Conservation (phyloP, 2,888 invertebrate species). For the Junonia oenone region DNA sequence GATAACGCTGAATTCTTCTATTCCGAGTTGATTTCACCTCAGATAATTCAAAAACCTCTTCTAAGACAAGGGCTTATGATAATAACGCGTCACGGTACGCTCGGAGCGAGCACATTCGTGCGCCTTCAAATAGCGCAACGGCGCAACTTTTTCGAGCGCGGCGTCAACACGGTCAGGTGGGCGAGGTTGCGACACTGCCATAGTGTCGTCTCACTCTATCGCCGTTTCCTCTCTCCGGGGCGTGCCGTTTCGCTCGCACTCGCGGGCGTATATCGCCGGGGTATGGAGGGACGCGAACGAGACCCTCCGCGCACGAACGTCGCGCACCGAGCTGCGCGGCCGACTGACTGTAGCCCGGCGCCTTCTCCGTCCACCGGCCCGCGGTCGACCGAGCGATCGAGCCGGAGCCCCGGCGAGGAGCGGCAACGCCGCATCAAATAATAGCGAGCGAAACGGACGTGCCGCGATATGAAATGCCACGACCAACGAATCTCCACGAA, state of each 20-base stretch:
- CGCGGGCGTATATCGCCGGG: slow-evolving; percentile 37
- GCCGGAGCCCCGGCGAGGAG: slow-evolving; percentile 43
- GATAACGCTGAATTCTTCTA: slow-evolving; percentile 37
- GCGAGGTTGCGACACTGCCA: slow-evolving; percentile 79
- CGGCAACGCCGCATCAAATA: slow-evolving; percentile 71
- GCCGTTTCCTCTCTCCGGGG: slow-evolving; percentile 41
- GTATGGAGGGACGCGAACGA: slow-evolving; percentile 51
- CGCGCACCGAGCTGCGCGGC: slow-evolving; percentile 78
- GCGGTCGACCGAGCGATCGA: slow-evolving; percentile 50
- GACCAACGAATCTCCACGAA: slow-evolving; percentile 55
- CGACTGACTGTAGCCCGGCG: slow-evolving; percentile 60
- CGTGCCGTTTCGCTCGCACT: slow-evolving; percentile 57
- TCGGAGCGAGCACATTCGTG: slow-evolving; percentile 70
- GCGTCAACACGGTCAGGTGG: slow-evolving; percentile 80
- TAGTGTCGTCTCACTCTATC: slow-evolving; percentile 51
- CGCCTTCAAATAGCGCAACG: slow-evolving; percentile 78
- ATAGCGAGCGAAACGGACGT: slow-evolving; percentile 65
- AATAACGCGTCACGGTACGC: slow-evolving; percentile 66
- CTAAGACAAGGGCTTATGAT: slow-evolving; percentile 56
- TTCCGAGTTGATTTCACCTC: slow-evolving; percentile 37
- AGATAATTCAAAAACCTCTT: slow-evolving; percentile 49
- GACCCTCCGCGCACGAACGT: slow-evolving; percentile 71
- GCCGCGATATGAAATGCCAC: slow-evolving; percentile 70
- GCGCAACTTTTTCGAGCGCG: slow-evolving; percentile 79
- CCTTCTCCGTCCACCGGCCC: slow-evolving; percentile 40